Percentiles rank a stretch among this genome's conserved stretches.
These are phyloP conservation scores for Lampris incognitus DNA, from an alignment of 2,113 vertebrate genomes.

Conservation along the genomic window DNA sequence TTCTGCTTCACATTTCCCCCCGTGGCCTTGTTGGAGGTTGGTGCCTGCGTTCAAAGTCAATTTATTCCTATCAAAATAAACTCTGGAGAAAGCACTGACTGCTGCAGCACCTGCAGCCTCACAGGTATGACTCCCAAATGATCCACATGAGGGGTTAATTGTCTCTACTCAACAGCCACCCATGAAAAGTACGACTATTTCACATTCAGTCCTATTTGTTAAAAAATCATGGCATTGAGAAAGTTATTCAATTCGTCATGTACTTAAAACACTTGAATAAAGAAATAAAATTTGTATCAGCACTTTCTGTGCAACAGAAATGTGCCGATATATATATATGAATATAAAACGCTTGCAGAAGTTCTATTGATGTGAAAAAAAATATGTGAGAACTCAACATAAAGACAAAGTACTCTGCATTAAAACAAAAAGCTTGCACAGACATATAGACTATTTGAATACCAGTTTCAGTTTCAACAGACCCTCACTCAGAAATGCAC, in stretches of 20 bases:
- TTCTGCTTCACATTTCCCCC: conserved; percentile 39
- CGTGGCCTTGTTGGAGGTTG: conserved; percentile 22
- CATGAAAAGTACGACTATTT: conserved; percentile 53
- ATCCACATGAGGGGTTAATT: conserved; percentile 48
- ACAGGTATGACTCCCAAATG: conserved; percentile 21
- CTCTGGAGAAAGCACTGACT: conserved; percentile 13
- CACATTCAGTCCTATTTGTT: conserved; percentile 51
- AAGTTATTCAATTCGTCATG: conserved; percentile 44
- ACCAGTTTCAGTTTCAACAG: conserved; percentile 56
- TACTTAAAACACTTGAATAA: conserved; percentile 47
- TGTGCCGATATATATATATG: not conserved
- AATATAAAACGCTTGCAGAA: not conserved
- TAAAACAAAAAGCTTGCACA: conserved; percentile 61
- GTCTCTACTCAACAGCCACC: conserved; percentile 39
- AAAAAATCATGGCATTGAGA: conserved; percentile 46
- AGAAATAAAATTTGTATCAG: conserved; percentile 48
- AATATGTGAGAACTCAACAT: conserved; percentile 25
- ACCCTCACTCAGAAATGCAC: conserved; percentile 41
- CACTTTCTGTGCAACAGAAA: conserved; percentile 52
- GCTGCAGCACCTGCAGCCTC: conserved; percentile 45
- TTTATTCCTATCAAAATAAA: conserved; percentile 67
- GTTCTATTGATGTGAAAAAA: conserved; percentile 40
- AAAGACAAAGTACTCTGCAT: conserved; percentile 53
- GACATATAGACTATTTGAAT: conserved; percentile 62
- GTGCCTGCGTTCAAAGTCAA: conserved; percentile 43